Evolutionary conservation across 1,140 invertebrate genomes (phyloP), one percentile per base, ranked within the genome.

Genomic region (Solenopsis invicta): DNA sequence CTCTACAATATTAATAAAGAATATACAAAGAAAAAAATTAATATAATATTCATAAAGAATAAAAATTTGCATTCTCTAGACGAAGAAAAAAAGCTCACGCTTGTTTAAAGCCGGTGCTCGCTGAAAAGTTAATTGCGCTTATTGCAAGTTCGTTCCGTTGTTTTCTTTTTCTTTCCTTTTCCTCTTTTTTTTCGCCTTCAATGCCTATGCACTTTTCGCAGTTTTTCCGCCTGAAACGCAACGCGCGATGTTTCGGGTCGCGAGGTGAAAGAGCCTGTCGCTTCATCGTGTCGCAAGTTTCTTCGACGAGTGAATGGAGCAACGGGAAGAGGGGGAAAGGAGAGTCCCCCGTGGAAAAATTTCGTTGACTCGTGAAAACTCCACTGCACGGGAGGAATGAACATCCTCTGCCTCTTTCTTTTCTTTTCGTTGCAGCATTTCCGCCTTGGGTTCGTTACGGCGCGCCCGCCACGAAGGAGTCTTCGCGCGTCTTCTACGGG

Each of bases 41-140:
- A 3, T 8, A 16, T 21, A 4, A 41, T 41, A 41, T 41, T 41
- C 41, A 18, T 37, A 48, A 24, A 21, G 10, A 59, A 21, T 61
- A 45, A 21, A 48, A 34, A 45, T 71, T 21, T 21, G 2, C 4
- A 54, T 61, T 82, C n/a, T 3, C 6, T 24, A 4, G 12, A 0
- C 6, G 34, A 37, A 66, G 13, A 29, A 10, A 37, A 29, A 41
- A 54, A 37, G 4, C 6, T 59, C 13, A 13, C 41, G 24, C n/a
- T 74, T 48, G n/a, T 82, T 48, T 24, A 29, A 24, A 48, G 18
- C 34, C 9, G 77, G 9, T 21, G 6, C 13, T 71, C 4, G 50
- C 13, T 69, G 67, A 82, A 72, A 74, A 74, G 54, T 72, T 82
- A 74, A 82, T 61, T 74, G 24, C 41, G 6, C 18, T 41, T 74